A percentile compares a stretch with the other conserved stretches of the same genome.
Evolutionary conservation across 2,888 invertebrate genomes (phyloP).

Genomic region (Itoplectis maculator): DNA sequence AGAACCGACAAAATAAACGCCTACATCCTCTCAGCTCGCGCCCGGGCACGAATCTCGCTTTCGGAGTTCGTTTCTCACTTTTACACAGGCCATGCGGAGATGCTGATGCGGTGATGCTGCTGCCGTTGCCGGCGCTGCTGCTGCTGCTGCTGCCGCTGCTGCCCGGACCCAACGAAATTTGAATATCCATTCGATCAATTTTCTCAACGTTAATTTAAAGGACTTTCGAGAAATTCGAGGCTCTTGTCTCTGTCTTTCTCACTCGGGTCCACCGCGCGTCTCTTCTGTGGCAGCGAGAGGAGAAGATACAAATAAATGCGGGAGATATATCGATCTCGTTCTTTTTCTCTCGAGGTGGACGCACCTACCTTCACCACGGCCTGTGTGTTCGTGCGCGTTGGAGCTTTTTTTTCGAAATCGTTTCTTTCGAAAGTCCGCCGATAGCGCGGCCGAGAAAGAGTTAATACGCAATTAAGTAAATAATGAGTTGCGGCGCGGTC

Average conservation of each 20-base stretch:
- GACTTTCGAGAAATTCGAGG: constrained; percentile 53
- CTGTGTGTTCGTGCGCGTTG: too few relatives aligned
- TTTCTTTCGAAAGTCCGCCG: not conserved
- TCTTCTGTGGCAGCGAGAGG: not conserved
- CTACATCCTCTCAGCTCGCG: constrained; percentile 61
- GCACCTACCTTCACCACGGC: not conserved
- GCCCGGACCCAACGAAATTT: constrained; percentile 54
- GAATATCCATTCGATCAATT: constrained; percentile 69
- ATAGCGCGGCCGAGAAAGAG: not conserved
- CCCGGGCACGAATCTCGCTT: constrained; percentile 58
- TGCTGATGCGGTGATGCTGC: constrained; percentile 24
- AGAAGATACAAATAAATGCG: constrained; percentile 11
- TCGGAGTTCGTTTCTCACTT: constrained; percentile 51
- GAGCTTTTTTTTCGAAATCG: constrained; percentile 4
- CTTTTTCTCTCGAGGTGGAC: not conserved
- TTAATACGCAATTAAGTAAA: not conserved
- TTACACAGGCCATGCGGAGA: constrained; percentile 16
- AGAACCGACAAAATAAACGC: constrained; percentile 66
- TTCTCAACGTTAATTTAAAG: constrained; percentile 47
- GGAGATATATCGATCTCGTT: constrained; percentile 3
- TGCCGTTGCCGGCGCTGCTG: constrained; percentile 10
- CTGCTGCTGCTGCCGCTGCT: constrained; percentile 15
- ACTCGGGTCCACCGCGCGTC: not conserved
- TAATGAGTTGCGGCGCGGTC: not conserved
- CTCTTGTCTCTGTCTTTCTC: not conserved